These are phyloP conservation scores for Epiblema foenella DNA, from an alignment of 2,888 invertebrate species.

Conservation along the genomic window DNA sequence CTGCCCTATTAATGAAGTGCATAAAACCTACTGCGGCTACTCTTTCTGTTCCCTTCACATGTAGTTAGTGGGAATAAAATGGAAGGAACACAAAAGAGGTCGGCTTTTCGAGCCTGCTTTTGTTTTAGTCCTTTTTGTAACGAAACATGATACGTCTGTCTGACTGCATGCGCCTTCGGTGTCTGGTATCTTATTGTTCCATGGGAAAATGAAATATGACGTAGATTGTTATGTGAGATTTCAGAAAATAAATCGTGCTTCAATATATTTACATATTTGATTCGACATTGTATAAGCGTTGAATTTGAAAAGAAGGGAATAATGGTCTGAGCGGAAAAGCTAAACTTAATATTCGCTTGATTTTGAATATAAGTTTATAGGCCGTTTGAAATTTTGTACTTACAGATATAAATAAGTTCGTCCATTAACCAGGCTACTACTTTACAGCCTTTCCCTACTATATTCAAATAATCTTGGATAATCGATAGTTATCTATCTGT, in stretches of 20 bases:
- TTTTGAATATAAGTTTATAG: too few relatives aligned
- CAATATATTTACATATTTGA: background rate
- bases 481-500: too few relatives aligned
- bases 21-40: slow-evolving; percentile 8
- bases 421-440: too few relatives aligned
- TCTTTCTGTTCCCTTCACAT: slow-evolving; percentile 11
- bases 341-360: too few relatives aligned
- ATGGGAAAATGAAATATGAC: slow-evolving; percentile 52
- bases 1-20: slow-evolving; percentile 22
- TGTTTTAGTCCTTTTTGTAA: slow-evolving; percentile 47
- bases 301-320: background rate
- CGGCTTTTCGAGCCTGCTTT: slow-evolving; percentile 18
- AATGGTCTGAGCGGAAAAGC: too few relatives aligned
- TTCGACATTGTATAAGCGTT: background rate
- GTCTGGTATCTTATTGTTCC: slow-evolving; percentile 52
- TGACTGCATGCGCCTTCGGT: slow-evolving; percentile 46
- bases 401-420: too few relatives aligned
- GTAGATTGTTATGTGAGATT: slow-evolving; percentile 25
- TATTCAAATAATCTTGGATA: too few relatives aligned
- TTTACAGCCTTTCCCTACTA: too few relatives aligned
- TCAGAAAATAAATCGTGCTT: background rate
- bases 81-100: slow-evolving; percentile 25
- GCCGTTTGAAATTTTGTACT: too few relatives aligned
- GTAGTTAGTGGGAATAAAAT: slow-evolving; percentile 16
- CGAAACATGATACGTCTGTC: slow-evolving; percentile 50